These are phyloP conservation scores for Lepidothrix coronata DNA, from an alignment of 2,113 vertebrate species.

Conservation along the genomic window DNA sequence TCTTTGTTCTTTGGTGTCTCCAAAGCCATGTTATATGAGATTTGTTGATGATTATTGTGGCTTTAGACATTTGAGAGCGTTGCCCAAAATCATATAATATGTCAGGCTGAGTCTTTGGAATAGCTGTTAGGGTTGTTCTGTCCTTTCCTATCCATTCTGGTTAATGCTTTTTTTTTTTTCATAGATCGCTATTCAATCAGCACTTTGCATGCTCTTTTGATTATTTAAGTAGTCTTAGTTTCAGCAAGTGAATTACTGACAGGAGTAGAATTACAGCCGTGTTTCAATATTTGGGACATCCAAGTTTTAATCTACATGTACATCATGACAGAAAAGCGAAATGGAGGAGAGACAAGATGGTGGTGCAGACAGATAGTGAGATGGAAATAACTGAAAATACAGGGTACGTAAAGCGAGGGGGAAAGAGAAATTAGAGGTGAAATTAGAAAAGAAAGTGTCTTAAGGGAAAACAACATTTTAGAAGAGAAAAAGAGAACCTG, in stretches of 20 bases:
- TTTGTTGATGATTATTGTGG: neutral
- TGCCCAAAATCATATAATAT: neutral
- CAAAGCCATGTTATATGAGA: neutral
- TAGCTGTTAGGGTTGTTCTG: neutral
- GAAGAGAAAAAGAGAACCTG: neutral
- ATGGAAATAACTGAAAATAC: neutral
- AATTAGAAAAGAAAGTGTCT: neutral
- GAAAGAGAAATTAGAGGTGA: neutral
- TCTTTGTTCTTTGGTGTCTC: neutral
- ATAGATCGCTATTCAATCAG: neutral
- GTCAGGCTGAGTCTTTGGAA: neutral
- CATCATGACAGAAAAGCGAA: neutral
- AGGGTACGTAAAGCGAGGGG: neutral
- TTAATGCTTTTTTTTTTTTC: neutral
- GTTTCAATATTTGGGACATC: neutral
- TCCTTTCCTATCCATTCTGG: neutral
- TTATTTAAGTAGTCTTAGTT: neutral
- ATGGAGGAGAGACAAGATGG: neutral
- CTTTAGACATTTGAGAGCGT: neutral
- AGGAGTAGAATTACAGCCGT: neutral
- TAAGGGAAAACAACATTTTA: neutral
- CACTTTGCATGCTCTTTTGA: neutral
- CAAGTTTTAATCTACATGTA: neutral
- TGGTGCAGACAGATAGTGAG: neutral
- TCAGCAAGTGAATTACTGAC: neutral